Evolutionary conservation across 1,140 invertebrate genomes (phyloP), one percentile per base, ranked within the genome.

Genomic region (Sipha flava): DNA sequence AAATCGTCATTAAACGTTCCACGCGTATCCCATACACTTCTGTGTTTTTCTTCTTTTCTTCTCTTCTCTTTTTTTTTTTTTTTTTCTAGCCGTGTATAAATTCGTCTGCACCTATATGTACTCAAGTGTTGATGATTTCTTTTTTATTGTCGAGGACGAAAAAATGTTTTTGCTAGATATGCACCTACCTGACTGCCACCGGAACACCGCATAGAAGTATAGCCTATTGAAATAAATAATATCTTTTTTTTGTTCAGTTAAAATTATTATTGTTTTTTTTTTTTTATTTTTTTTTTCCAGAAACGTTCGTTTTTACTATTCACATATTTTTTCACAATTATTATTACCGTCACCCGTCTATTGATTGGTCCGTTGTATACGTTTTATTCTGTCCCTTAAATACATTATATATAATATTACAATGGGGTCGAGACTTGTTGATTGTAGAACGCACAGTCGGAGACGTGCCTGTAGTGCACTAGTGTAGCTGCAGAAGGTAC

Each of bases 1-100:
- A 75, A 75, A 75, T 75, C 72, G 49, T 47, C 68, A 72, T 72
- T 72, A 72, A 72, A 75, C 49, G 49, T 54, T 75, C 31, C 12
- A n/a, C n/a, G 21, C 37, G 62, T 23, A 40, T 64, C 62, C 34
- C 16, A 43, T 62, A 18, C 16, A 64, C 59, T 10, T 14, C 54
- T 57, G 1, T 26, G 23, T 29, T 16, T 57, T 26, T 57, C 9
- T 34, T 12, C 34, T 62, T n/a, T 37, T 37, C 2, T 66, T 64
- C 1, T n/a, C 49, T 45, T 49, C 68, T 5, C 23, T 2, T 31
- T 12, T n/a, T 66, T 31, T 73, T 52, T 34, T 75, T 37, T 75
- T 70, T 73, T 34, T 10, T 10, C 7, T n/a, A n/a, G n/a, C 10
- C 0, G 34, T 12, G 2, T 31, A 54, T 18, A 54, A 34, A 75